These are phyloP conservation scores for Enteromius paludinosus DNA, from an alignment of 2,797 vertebrate genomes.

Conservation along the genomic window DNA sequence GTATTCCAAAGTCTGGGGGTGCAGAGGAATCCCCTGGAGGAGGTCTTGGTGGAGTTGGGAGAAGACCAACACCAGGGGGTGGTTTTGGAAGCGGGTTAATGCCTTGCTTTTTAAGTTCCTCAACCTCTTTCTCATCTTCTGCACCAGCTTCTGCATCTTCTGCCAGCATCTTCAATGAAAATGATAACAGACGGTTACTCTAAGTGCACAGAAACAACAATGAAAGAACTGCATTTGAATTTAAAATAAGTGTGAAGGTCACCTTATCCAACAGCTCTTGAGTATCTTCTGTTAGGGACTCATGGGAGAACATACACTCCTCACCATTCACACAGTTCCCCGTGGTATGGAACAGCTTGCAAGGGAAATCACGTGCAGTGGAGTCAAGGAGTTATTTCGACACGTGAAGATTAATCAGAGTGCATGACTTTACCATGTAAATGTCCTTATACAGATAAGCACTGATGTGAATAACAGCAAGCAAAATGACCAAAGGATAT, in stretches of 20 bases:
- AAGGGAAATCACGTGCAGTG: slow-evolving; percentile 88
- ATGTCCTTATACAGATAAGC: neutral
- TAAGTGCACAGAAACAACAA: neutral
- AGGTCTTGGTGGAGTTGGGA: slow-evolving; percentile 89
- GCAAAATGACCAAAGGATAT: slow-evolving; percentile 86
- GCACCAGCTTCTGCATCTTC: slow-evolving; percentile 94
- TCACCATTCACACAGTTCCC: slow-evolving; percentile 95
- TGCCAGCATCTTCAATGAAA: slow-evolving; percentile 85
- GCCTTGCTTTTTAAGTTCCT: slow-evolving; percentile 95
- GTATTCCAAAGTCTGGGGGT: slow-evolving; percentile 70
- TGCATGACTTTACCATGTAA: neutral
- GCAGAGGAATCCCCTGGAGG: slow-evolving; percentile 73
- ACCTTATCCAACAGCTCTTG: slow-evolving; percentile 94
- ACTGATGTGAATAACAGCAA: neutral
- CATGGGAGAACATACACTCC: slow-evolving; percentile 97
- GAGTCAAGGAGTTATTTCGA: slow-evolving; percentile 78
- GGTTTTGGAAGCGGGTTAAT: slow-evolving; percentile 96
- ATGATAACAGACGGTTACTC: neutral
- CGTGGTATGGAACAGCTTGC: slow-evolving; percentile 94
- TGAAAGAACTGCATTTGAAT: neutral
- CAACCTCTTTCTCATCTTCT: slow-evolving; percentile 95
- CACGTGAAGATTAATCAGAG: neutral
- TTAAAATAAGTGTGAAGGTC: slow-evolving; percentile 12
- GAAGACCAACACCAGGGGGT: slow-evolving; percentile 90
- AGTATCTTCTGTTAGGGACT: slow-evolving; percentile 88